These are phyloP conservation scores for Meloe dianella DNA, from an alignment of 2,888 invertebrate genomes.

Conservation along the genomic window DNA sequence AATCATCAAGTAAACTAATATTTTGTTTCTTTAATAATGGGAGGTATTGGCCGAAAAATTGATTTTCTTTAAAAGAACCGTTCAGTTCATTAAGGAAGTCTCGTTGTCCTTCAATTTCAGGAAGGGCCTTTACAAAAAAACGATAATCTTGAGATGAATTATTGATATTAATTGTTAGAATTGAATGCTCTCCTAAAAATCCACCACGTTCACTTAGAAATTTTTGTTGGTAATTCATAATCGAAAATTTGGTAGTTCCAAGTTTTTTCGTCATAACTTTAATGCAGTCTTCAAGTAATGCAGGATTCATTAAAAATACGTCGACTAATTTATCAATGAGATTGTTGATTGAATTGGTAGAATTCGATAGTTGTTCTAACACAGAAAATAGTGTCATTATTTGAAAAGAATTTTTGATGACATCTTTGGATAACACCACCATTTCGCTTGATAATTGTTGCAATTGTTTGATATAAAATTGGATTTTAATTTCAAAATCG, in stretches of 20 bases:
- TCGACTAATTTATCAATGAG: neutral
- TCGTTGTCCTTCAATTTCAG: constrained; percentile 62
- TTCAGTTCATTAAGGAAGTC: constrained; percentile 59
- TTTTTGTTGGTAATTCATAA: constrained; percentile 23
- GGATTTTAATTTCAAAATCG: neutral
- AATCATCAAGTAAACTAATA: too few species aligned
- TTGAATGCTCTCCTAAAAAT: constrained; percentile 43
- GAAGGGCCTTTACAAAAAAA: constrained; percentile 68
- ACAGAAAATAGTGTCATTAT: neutral
- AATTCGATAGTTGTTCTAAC: neutral
- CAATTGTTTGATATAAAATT: neutral
- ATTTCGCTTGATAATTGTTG: neutral
- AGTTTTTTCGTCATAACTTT: constrained; percentile 25
- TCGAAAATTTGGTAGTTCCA: constrained; percentile 17
- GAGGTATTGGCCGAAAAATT: constrained; percentile 47
- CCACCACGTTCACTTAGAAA: constrained; percentile 34
- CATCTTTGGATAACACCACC: neutral
- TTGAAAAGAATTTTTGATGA: neutral
- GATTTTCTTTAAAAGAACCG: constrained; percentile 62
- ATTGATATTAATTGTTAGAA: constrained; percentile 29
- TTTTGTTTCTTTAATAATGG: too few species aligned
- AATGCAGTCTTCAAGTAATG: constrained; percentile 20
- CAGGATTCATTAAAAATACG: neutral
- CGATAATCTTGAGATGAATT: constrained; percentile 38
- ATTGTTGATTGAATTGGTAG: neutral